A percentile compares a stretch with the other conserved stretches of the same genome.
Conservation (phyloP, 2,113 vertebrate species). For the Blennius ocellaris region DNA sequence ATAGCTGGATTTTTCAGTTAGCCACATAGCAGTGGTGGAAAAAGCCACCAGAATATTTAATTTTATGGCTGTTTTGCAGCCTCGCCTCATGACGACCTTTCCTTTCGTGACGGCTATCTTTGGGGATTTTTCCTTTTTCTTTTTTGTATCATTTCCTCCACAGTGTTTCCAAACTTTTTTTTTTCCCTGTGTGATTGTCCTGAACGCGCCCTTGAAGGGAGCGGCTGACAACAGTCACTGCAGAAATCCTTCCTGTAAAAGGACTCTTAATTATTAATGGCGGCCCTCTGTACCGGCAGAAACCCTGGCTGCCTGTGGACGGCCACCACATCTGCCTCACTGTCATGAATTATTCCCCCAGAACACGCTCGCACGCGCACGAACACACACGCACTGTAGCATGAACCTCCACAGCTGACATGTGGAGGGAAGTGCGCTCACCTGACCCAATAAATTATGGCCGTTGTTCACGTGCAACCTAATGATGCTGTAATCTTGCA, state of each 20-base stretch:
- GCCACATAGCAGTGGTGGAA: slow-evolving; percentile 2
- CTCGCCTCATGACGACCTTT: slow-evolving; percentile 34
- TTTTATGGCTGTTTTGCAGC: slow-evolving; percentile 41
- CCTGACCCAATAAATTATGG: slow-evolving; percentile 6
- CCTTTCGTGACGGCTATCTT: slow-evolving; percentile 19
- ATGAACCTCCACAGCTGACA: slow-evolving; percentile 5
- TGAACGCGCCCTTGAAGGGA: slow-evolving; percentile 65
- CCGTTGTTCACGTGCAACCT: neutral
- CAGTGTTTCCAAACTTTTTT: slow-evolving; percentile 52
- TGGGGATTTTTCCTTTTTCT: neutral
- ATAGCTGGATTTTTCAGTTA: slow-evolving; percentile 21
- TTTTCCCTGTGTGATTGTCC: slow-evolving; percentile 51
- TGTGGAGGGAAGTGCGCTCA: neutral
- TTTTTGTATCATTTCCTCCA: neutral
- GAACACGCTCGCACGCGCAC: slow-evolving; percentile 23
- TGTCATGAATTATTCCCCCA: slow-evolving; percentile 66
- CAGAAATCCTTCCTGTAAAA: slow-evolving; percentile 77
- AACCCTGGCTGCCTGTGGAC: slow-evolving; percentile 58
- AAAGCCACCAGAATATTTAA: neutral
- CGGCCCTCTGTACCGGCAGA: slow-evolving; percentile 59
- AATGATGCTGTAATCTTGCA: neutral
- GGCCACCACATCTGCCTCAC: slow-evolving; percentile 59
- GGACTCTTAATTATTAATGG: slow-evolving; percentile 82
- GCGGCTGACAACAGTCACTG: slow-evolving; percentile 54
- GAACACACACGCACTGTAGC: neutral